These are phyloP conservation scores for Crocodylus rhombifer DNA, from an alignment of 2,797 vertebrate genomes.

Conservation along the genomic window DNA sequence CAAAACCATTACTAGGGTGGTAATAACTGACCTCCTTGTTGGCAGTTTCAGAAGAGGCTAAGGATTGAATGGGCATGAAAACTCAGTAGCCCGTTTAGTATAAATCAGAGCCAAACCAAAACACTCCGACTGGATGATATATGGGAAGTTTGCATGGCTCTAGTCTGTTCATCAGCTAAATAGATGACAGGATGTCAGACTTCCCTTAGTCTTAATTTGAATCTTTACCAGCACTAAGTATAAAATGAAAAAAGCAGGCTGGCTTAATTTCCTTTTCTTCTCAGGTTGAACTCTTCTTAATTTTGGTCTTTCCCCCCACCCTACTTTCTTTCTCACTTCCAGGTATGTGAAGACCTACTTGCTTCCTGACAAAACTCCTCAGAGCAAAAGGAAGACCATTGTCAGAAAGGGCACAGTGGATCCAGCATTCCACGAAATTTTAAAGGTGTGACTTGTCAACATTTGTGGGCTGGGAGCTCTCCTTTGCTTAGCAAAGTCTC, in stretches of 20 bases:
- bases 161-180: neutral
- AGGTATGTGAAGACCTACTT: conserved; percentile 92
- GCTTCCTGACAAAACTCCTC: conserved; percentile 85
- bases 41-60: neutral
- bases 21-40: neutral
- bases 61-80: neutral
- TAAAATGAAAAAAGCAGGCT: neutral
- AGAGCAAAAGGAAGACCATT: conserved; percentile 88
- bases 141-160: neutral
- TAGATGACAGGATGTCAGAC: neutral
- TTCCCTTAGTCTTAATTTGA: neutral
- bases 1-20: neutral
- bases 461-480: accelerated
- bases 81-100: neutral
- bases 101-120: neutral
- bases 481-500: neutral
- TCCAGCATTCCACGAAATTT: conserved; percentile 87
- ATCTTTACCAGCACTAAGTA: neutral
- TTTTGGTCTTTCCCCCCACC: neutral
- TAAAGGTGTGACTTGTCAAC: conserved; percentile 82
- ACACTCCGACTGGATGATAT: neutral
- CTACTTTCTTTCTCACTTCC: neutral
- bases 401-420: conserved; percentile 88
- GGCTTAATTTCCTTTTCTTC: neutral
- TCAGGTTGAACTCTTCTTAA: neutral